phyloP scores from a whole-genome alignment of 2,797 vertebrate genomes.

The Nannoperca australis region DNA sequence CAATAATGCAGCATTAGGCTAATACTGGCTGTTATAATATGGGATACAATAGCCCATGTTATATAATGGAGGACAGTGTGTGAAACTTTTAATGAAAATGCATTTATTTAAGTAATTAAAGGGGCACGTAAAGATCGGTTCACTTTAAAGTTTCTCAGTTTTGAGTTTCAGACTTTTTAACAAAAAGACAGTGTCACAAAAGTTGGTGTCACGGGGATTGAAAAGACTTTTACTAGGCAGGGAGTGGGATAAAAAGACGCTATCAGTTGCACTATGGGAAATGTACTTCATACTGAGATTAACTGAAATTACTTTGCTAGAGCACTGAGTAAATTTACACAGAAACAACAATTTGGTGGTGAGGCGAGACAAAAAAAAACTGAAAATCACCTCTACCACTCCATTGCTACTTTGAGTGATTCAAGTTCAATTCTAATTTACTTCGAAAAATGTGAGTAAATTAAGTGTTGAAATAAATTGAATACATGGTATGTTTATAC shows the following conservation, averaged over 20 bases:
- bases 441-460: slow-evolving; percentile 13
- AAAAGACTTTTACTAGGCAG: background rate
- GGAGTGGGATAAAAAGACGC: background rate
- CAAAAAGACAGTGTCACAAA: background rate
- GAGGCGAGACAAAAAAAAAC: slow-evolving; percentile 14
- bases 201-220: too few relatives aligned
- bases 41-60: background rate
- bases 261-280: slow-evolving; percentile 19
- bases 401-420: slow-evolving; percentile 56
- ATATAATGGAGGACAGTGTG: background rate
- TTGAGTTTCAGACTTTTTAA: background rate
- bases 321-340: slow-evolving; percentile 10
- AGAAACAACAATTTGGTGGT: slow-evolving; percentile 18
- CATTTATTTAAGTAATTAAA: too few relatives aligned
- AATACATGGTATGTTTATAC: slow-evolving; percentile 2
- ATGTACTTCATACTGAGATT: slow-evolving; percentile 1
- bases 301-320: background rate
- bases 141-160: background rate
- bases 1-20: slow-evolving; percentile 10
- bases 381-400: slow-evolving; percentile 24
- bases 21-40: background rate
- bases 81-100: slow-evolving; percentile 1
- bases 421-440: slow-evolving; percentile 30
- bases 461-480: slow-evolving; percentile 25
- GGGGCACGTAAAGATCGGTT: background rate